A percentile compares a stretch with the other conserved stretches of the same genome.
phyloP scores from a whole-genome alignment of 1,140 invertebrate genomes.

The Brachionus koreanus region DNA sequence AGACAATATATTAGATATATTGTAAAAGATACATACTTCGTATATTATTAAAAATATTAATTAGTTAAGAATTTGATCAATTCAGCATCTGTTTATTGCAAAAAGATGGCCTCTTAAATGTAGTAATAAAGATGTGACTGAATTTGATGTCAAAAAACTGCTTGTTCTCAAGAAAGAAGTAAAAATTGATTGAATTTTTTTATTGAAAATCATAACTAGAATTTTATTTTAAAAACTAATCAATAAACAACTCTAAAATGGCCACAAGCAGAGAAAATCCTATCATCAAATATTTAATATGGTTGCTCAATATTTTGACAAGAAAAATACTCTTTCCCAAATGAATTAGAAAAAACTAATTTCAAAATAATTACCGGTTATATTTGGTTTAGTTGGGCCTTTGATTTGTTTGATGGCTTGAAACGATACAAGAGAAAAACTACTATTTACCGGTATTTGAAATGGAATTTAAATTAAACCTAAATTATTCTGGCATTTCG shows the following conservation, averaged over 20 bases:
- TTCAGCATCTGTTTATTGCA: too few relatives aligned
- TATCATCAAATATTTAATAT: not conserved
- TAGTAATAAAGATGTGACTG: too few relatives aligned
- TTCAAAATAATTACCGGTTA: conserved; percentile 20
- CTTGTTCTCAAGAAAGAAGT: too few relatives aligned
- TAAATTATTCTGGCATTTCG: conserved; percentile 16
- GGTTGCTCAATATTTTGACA: not conserved
- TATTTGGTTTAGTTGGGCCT: not conserved
- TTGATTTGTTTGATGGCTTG: not conserved
- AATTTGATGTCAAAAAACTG: too few relatives aligned
- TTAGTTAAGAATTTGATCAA: too few relatives aligned
- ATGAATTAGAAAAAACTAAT: conserved; percentile 9
- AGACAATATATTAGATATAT: too few relatives aligned
- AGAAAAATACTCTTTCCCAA: conserved; percentile 10
- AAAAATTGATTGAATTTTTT: too few relatives aligned
- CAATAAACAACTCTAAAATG: not conserved
- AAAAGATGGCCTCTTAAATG: too few relatives aligned
- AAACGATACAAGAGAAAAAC: not conserved
- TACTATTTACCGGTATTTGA: conserved; percentile 15
- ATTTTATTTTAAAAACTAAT: not conserved
- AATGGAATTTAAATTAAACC: conserved; percentile 23
- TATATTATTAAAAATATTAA: too few relatives aligned
- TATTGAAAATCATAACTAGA: too few relatives aligned
- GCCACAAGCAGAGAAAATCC: not conserved
- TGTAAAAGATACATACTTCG: too few relatives aligned